phyloP scores from a whole-genome alignment of 1,140 invertebrate species.

The Augochlora pura region DNA sequence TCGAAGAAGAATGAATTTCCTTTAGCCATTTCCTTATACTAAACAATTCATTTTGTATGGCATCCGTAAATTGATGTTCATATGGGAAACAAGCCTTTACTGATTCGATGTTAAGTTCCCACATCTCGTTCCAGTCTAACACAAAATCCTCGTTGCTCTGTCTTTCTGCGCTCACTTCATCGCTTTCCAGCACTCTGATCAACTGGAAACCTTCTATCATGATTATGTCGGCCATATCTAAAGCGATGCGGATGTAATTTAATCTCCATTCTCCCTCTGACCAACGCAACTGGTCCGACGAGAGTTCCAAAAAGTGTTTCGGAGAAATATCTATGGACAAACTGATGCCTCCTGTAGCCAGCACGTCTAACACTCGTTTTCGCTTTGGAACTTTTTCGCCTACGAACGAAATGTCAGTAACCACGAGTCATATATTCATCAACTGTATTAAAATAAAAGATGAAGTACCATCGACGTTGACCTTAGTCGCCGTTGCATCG shows the following conservation, averaged over 20 bases:
- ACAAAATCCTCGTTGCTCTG: conserved; percentile 87
- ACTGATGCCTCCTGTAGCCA: conserved; percentile 73
- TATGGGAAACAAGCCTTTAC: conserved; percentile 93
- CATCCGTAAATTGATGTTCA: conserved; percentile 95
- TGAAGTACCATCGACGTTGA: background rate
- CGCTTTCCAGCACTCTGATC: conserved; percentile 81
- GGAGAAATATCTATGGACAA: conserved; percentile 76
- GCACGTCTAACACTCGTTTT: conserved; percentile 69
- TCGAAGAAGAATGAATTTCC: conserved; percentile 78
- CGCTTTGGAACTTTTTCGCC: conserved; percentile 41
- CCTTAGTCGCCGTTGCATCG: background rate
- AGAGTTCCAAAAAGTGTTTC: conserved; percentile 74
- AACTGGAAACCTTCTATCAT: conserved; percentile 86
- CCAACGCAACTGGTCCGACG: conserved; percentile 76
- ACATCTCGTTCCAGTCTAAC: conserved; percentile 87
- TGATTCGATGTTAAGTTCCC: conserved; percentile 85
- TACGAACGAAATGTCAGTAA: conserved; percentile 15
- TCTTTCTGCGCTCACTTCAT: conserved; percentile 85
- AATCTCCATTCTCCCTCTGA: conserved; percentile 74
- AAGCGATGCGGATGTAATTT: conserved; percentile 77
- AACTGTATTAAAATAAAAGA: background rate
- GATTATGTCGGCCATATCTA: conserved; percentile 89
- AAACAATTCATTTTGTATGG: conserved; percentile 94
- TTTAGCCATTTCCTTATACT: conserved; percentile 97
- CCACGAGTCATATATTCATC: background rate